Base-by-base conservation (phyloP, 2,113 vertebrate genomes). In the Acanthochromis polyacanthus region DNA sequence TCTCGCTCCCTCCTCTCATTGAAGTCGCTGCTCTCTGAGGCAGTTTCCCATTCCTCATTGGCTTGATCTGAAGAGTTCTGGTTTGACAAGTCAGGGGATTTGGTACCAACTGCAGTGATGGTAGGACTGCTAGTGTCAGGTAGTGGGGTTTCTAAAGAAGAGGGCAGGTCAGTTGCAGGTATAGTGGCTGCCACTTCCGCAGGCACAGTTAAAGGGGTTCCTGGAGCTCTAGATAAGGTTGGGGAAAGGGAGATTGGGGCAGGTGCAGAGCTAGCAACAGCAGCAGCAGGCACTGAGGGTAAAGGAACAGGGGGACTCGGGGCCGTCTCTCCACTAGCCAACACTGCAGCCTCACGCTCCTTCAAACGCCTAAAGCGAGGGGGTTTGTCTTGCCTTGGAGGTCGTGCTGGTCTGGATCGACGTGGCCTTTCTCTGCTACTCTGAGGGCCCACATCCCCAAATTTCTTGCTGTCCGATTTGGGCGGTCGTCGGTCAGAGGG, bases 31-130 rank as follows among this genome's bases (percentile, higher is more conserved):
- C 98, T 99, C 92, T 99, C 98, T 0, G 98, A 99, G 28, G 98
- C 98, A 0, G 98, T 99, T 88, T 99, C 98, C 98, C 98, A 99
- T 70, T 99, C 98, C 80, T 99, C 98, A 8, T 99, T 99, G 58
- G 98, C 98, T 91, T 99, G 98, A 86, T 99, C 98, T 32, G 98
- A 99, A 6, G 98, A 99, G 86, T 99, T 99, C 91, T 99, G 98
- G 81, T 99, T 99, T 60, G 98, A 99, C 82, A 99, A 87, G 73
- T 99, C 98, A 1, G 98, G 98, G 0, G 98, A 99, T 82, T 99
- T 99, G 75, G 94, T 98, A 67, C 97, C 98, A 0, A 95, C 91
- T 30, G 93, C 93, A 43, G 91, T 94, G 63, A 86, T 66, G 43
- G 89, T 75, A 23, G 87, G 82, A 77, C 83, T 81, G 79, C 86